Evolutionary conservation across 2,888 invertebrate species (phyloP), one percentile per base, ranked within the genome.

Genomic region (Dasysyrphus albostriatus): DNA sequence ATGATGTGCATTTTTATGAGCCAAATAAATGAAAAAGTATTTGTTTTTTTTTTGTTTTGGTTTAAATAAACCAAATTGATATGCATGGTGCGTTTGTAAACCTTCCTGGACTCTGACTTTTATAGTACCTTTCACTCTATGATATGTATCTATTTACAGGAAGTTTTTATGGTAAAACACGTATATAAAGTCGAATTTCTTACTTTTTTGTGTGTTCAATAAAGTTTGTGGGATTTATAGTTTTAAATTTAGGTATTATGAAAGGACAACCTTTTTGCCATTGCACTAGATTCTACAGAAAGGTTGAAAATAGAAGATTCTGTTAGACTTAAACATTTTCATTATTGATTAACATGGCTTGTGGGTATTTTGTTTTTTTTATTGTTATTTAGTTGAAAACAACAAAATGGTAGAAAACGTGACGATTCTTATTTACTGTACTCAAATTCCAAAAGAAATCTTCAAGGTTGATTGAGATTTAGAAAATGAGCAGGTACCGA

Each of bases 1-100:
- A 83, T 80, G 83, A 70, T 83, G 80, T 83, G 80, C 79, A 83
- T 83, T 80, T 75, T 80, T 56, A 81, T 81, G 70, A 70, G 37
- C 4, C 37, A 39, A 54, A 32, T 54, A 39, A 63, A 63, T 58
- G 70, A 75, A 58, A 65, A 59, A 69, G 39, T 47, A 29, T 49
- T 16, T 65, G 19, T 67, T 67, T 49, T 34, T 12, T 16, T 65
- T 34, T 67, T 67, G 34, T 34, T 12, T 42, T 51, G 24, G 59
- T 39, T 63, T 32, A 16, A n/a, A 67, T 49, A 49, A 49, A 67
- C 34, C 49, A 49, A 49, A 67, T 83, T 75, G 63, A 69, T 75
- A 83, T 83, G 79, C 83, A 47, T 37, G 63, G 42, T 74, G 75
- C 70, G 83, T 74, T 24, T 69, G 73, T 10, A 47, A 65, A 74